These are phyloP conservation scores for Diadophis punctatus DNA, from an alignment of 2,113 vertebrate genomes.

Conservation along the genomic window DNA sequence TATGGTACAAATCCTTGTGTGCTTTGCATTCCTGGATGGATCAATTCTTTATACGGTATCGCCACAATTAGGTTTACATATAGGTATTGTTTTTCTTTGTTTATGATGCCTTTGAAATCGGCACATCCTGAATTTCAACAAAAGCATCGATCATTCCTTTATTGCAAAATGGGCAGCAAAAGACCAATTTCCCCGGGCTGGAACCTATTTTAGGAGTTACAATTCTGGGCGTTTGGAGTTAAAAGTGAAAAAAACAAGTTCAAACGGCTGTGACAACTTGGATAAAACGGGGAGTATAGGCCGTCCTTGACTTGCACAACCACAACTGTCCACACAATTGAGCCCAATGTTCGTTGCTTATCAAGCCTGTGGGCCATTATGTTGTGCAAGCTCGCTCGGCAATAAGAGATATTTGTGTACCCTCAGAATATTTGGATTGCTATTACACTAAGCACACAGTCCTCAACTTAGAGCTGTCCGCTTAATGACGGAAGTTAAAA, in stretches of 20 bases:
- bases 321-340: no score
- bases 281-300: no score
- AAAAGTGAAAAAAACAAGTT: neutral
- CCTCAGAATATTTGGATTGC: no score
- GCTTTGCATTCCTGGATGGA: neutral
- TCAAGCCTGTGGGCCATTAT: no score
- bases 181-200: fast-evolving
- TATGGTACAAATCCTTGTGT: neutral
- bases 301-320: no score
- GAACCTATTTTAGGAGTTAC: neutral
- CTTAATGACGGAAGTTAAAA: no score
- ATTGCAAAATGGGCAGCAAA: neutral
- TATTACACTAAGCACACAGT: no score
- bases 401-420: no score
- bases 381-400: no score
- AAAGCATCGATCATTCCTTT: neutral
- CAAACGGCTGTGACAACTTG: neutral
- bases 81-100: neutral
- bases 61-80: neutral
- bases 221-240: neutral
- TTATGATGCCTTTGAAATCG: neutral
- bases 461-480: no score
- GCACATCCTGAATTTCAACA: neutral
- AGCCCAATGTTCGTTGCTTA: no score
- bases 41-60: neutral